These are phyloP conservation scores for Cyprinodon brontotheroides DNA, from an alignment of 2,113 vertebrate species.

Conservation along the genomic window DNA sequence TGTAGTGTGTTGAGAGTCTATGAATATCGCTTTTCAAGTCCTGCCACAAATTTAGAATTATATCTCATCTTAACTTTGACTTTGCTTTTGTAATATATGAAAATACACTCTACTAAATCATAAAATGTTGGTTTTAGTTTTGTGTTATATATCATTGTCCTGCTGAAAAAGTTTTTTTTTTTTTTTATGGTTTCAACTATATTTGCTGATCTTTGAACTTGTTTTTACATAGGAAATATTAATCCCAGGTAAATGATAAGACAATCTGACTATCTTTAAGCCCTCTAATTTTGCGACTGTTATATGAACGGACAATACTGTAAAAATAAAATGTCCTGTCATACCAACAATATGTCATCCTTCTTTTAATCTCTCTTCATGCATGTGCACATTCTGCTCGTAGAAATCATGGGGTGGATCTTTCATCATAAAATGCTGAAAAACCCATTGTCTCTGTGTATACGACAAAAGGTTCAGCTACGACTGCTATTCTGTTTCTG, in stretches of 20 bases:
- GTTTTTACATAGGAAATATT: neutral
- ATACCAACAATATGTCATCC: conserved; percentile 25
- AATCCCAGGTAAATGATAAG: neutral
- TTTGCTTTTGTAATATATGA: conserved; percentile 18
- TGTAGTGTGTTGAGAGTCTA: neutral
- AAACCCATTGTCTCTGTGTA: conserved; percentile 27
- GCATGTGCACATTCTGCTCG: conserved; percentile 17
- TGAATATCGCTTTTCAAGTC: neutral
- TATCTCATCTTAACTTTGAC: conserved; percentile 35
- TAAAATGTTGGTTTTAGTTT: neutral
- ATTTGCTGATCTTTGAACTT: neutral
- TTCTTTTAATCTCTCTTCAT: conserved; percentile 19
- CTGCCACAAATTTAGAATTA: conserved; percentile 16
- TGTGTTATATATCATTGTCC: neutral
- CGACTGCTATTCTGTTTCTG: conserved; percentile 42
- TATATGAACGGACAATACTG: conserved; percentile 16
- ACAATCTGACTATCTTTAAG: conserved; percentile 1
- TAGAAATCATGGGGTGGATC: conserved; percentile 40
- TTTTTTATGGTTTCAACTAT: neutral
- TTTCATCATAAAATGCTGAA: conserved; percentile 24
- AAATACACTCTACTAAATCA: neutral
- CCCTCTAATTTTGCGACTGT: conserved; percentile 16
- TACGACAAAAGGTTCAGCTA: conserved; percentile 51
- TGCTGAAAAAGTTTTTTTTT: neutral
- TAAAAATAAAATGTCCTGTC: conserved; percentile 28